Conservation (phyloP, 30 jellyfish, hydroid and myxozoan genomes). For the Pelagia noctiluca region DNA sequence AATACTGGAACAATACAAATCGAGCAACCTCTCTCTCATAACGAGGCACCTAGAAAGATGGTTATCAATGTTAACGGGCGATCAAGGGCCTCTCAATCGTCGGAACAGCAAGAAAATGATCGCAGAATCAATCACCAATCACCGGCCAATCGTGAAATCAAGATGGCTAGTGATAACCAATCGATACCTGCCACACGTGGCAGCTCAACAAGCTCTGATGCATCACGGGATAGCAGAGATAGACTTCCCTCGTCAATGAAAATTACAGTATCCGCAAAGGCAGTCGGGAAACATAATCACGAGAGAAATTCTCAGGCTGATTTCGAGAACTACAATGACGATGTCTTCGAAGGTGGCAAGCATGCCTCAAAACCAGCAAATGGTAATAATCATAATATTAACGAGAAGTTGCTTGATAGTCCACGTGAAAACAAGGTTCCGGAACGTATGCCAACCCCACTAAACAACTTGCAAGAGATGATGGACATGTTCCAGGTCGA, state of each 20-base stretch:
- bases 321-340: too few relatives aligned
- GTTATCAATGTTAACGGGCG: conserved; percentile 58
- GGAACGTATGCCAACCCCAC: conserved; percentile 27
- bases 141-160: not conserved
- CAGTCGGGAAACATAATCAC: conserved; percentile 5
- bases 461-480: conserved; percentile 15
- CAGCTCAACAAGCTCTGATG: not conserved
- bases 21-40: too few relatives aligned
- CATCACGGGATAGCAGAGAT: not conserved
- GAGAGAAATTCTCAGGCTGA: too few relatives aligned
- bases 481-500: conserved; percentile 35
- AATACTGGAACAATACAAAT: too few relatives aligned
- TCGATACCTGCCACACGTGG: not conserved
- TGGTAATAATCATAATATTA: too few relatives aligned
- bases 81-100: conserved; percentile 16
- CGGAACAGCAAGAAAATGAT: conserved; percentile 7
- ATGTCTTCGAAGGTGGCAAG: too few relatives aligned
- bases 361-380: too few relatives aligned
- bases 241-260: not conserved
- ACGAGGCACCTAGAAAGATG: conserved; percentile 37
- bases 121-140: not conserved
- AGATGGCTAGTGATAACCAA: not conserved
- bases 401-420: too few relatives aligned
- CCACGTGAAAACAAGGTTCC: too few relatives aligned
- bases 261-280: not conserved